Conservation (phyloP, 2,113 vertebrate genomes). For the Raphicerus campestris region DNA sequence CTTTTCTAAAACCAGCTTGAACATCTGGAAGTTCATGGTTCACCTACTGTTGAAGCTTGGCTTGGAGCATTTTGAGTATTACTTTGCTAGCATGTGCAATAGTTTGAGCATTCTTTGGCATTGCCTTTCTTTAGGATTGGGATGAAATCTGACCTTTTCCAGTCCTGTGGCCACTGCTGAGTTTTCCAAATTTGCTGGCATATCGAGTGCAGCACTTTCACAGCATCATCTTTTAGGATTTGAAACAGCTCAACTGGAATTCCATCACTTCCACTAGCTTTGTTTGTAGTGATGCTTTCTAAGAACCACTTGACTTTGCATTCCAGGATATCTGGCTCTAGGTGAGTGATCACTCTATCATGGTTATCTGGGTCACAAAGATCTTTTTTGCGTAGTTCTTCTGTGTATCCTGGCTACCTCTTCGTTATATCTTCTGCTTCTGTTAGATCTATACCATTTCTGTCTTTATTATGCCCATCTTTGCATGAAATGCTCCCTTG, state of each 20-base stretch:
- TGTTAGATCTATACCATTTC: neutral
- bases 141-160: neutral
- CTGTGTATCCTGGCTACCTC: neutral
- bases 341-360: neutral
- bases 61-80: neutral
- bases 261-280: neutral
- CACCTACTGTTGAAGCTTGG: neutral
- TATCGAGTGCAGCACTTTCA: neutral
- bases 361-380: neutral
- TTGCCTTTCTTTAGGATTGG: neutral
- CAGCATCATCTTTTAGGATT: neutral
- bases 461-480: neutral
- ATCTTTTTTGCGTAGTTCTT: neutral
- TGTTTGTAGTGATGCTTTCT: neutral
- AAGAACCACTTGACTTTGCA: neutral
- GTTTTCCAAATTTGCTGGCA: neutral
- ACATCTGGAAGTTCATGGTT: neutral
- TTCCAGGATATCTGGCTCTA: neutral
- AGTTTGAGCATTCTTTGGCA: neutral
- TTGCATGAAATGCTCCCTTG: neutral
- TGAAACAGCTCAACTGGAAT: neutral
- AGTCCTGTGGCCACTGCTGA: neutral
- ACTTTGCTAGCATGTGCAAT: neutral
- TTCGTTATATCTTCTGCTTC: neutral
- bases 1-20: neutral